These are phyloP conservation scores for Aleiodes sp. DNA, from an alignment of 1,140 invertebrate genomes.

Conservation along the genomic window DNA sequence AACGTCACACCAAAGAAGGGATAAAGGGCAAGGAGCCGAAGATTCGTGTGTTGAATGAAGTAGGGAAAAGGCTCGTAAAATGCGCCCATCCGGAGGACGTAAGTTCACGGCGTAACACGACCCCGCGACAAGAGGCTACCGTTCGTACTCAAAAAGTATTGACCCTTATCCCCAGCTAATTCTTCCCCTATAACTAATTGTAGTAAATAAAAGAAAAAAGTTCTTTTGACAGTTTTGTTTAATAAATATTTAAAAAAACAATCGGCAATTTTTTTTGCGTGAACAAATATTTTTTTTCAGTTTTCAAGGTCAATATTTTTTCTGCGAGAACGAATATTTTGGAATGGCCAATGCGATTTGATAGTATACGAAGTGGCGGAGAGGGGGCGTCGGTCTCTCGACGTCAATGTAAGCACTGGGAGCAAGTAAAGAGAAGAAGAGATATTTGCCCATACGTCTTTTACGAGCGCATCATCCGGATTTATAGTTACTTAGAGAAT, in stretches of 20 bases:
- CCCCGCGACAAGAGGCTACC: conserved; percentile 1
- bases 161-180: neutral
- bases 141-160: neutral
- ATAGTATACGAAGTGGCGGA: neutral
- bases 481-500: conserved; percentile 45
- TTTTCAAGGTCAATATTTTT: neutral
- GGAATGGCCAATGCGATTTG: neutral
- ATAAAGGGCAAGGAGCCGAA: neutral
- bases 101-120: conserved; percentile 29
- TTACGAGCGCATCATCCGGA: conserved; percentile 45
- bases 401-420: neutral
- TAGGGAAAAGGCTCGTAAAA: conserved; percentile 36
- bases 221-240: too few relatives aligned
- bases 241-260: too few relatives aligned
- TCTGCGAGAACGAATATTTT: neutral
- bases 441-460: conserved; percentile 33
- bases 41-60: neutral
- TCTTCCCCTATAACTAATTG: neutral
- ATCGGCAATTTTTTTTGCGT: too few relatives aligned
- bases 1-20: neutral
- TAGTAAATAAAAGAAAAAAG: too few relatives aligned
- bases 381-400: neutral
- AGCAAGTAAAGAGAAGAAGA: too few relatives aligned
- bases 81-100: conserved; percentile 27
- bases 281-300: too few relatives aligned